Evolutionary conservation across 1,140 invertebrate species (phyloP).

Genomic region (Calosoma granatense): DNA sequence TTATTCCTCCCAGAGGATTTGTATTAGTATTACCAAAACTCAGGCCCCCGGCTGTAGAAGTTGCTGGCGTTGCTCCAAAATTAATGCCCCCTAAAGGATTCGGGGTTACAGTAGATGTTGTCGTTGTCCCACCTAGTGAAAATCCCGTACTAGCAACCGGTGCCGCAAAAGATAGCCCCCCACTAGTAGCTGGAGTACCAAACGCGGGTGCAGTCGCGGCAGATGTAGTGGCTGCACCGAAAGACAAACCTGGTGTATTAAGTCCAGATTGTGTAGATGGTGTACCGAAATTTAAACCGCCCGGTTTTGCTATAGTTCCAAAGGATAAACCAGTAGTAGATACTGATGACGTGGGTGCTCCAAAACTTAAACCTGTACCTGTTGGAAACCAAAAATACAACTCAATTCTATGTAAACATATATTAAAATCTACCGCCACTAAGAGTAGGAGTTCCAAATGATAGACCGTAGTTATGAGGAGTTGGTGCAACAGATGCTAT

Average conservation of each 20-base stretch:
- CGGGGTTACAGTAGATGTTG: not conserved
- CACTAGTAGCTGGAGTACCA: constrained; percentile 14
- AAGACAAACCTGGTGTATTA: not conserved
- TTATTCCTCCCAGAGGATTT: too few species aligned
- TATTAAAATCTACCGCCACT: constrained; percentile 13
- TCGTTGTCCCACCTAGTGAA: constrained; percentile 16
- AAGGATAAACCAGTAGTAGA: constrained; percentile 15
- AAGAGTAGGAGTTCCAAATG: constrained; percentile 18
- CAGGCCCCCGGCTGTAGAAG: constrained; percentile 11
- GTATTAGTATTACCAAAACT: too few species aligned
- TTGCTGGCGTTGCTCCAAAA: constrained; percentile 13
- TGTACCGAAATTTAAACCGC: constrained; percentile 25
- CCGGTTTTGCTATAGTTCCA: constrained; percentile 14
- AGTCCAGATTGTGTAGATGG: constrained; percentile 10
- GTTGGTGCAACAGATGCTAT: constrained; percentile 23
- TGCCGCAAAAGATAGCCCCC: constrained; percentile 7
- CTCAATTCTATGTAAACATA: too few species aligned
- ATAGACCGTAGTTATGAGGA: constrained; percentile 26
- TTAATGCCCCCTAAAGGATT: not conserved
- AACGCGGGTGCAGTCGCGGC: constrained; percentile 10
- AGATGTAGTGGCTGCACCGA: not conserved
- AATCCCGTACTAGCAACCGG: constrained; percentile 16
- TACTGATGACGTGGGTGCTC: constrained; percentile 14
- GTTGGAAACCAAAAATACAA: too few species aligned
- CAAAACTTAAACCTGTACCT: constrained; percentile 21